Evolutionary conservation across 1,140 invertebrate genomes (phyloP).

Genomic region (Diplogasteroides magnus): DNA sequence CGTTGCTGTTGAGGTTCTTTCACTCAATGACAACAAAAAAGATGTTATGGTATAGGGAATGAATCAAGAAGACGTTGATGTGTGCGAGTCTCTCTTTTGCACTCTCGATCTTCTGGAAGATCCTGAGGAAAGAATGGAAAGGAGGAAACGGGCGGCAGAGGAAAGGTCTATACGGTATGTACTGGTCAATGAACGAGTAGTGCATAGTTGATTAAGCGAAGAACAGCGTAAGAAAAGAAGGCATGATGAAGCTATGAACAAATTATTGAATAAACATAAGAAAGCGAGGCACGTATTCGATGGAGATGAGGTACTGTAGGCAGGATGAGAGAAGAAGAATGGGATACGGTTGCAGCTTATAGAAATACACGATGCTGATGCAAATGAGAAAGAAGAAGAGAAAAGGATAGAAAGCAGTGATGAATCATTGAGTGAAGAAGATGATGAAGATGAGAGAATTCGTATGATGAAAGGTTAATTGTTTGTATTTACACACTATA

Average conservation of each 20-base stretch:
- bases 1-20: background rate
- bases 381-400: background rate
- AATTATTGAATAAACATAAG: too few relatives aligned
- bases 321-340: background rate
- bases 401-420: too few relatives aligned
- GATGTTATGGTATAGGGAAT: background rate
- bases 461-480: background rate
- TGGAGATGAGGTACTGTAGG: background rate
- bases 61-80: background rate
- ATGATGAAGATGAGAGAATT: background rate
- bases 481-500: too few relatives aligned
- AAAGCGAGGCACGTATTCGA: background rate
- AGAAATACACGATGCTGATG: too few relatives aligned
- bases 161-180: background rate
- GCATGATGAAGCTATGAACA: too few relatives aligned
- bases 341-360: too few relatives aligned
- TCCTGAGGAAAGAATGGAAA: background rate
- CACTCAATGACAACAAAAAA: too few relatives aligned
- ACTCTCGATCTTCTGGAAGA: background rate
- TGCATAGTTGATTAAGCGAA: too few relatives aligned
- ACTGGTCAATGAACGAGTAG: too few relatives aligned
- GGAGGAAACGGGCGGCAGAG: background rate
- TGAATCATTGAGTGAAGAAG: too few relatives aligned
- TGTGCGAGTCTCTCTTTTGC: background rate
- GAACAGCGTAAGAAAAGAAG: too few relatives aligned